Conservation (phyloP, 2,888 invertebrate genomes). For the Volucella bombylans region DNA sequence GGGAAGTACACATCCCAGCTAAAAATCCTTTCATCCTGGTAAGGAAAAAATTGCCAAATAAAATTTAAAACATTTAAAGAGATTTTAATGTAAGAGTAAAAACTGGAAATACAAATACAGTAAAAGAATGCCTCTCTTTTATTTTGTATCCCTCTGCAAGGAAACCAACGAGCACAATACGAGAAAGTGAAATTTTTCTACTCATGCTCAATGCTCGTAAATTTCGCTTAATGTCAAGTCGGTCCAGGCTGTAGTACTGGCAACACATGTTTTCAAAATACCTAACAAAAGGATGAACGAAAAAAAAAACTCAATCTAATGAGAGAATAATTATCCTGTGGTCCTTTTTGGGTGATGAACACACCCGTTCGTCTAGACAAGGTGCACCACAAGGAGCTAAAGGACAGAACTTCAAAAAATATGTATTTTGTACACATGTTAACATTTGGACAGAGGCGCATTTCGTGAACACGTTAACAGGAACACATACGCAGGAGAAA, state of each 20-base stretch:
- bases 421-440: constrained; percentile 1
- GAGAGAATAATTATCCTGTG: constrained; percentile 48
- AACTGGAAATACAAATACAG: neutral
- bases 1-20: constrained; percentile 4
- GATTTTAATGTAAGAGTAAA: constrained; percentile 65
- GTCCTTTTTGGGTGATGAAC: constrained; percentile 30
- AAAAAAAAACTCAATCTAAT: constrained; percentile 27
- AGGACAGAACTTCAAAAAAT: neutral
- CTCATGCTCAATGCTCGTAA: constrained; percentile 37
- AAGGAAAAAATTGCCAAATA: constrained; percentile 74
- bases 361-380: constrained; percentile 57
- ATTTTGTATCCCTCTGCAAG: neutral
- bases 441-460: constrained; percentile 43
- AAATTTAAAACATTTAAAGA: constrained; percentile 66
- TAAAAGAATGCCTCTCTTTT: constrained; percentile 50
- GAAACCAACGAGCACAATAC: neutral
- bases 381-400: constrained; percentile 40
- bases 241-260: constrained; percentile 8
- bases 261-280: constrained; percentile 54
- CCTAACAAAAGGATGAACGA: constrained; percentile 8
- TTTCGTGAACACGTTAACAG: constrained; percentile 57
- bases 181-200: constrained; percentile 56
- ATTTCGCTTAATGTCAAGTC: constrained; percentile 17
- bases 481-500: constrained; percentile 23
- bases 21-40: constrained; percentile 73